A percentile compares a stretch with the other conserved stretches of the same genome.
Evolutionary conservation across 2,113 vertebrate genomes (phyloP).

Genomic region (Notothenia rossii): DNA sequence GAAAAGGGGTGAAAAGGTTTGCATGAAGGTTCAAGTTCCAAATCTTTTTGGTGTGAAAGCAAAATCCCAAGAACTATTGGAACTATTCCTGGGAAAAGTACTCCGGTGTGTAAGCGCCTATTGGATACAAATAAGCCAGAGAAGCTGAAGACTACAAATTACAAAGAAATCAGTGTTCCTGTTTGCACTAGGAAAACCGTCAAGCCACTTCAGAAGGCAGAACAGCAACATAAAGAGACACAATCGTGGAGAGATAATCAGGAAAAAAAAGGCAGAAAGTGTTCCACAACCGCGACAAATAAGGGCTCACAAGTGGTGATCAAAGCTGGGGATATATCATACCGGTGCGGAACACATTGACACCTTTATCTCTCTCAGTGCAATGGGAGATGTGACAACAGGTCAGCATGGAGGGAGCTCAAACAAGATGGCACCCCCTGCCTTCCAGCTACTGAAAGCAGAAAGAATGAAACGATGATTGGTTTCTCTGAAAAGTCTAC

Average conservation of each 20-base stretch:
- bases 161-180: not conserved
- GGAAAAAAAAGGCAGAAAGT: constrained; percentile 9
- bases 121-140: constrained; percentile 4
- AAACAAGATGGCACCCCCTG: constrained; percentile 17
- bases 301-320: constrained; percentile 1
- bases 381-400: constrained; percentile 37
- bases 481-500: constrained; percentile 33
- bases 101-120: too few species aligned
- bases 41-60: too few species aligned
- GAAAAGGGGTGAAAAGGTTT: too few species aligned
- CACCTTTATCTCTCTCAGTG: constrained; percentile 42
- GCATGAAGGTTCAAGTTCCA: too few species aligned
- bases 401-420: constrained; percentile 35
- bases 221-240: constrained; percentile 46
- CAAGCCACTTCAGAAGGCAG: constrained; percentile 26
- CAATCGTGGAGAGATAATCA: constrained; percentile 63
- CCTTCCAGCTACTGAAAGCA: constrained; percentile 22
- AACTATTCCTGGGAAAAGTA: too few species aligned
- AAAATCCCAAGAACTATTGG: too few species aligned
- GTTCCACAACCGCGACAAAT: constrained; percentile 45
- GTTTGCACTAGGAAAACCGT: not conserved
- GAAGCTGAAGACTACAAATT: constrained; percentile 27
- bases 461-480: constrained; percentile 44
- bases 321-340: constrained; percentile 25
- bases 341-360: constrained; percentile 10